Evolutionary conservation across 2,113 vertebrate genomes (phyloP), one percentile per base, ranked within the genome.

Genomic region (Chloroceryle aenea): DNA sequence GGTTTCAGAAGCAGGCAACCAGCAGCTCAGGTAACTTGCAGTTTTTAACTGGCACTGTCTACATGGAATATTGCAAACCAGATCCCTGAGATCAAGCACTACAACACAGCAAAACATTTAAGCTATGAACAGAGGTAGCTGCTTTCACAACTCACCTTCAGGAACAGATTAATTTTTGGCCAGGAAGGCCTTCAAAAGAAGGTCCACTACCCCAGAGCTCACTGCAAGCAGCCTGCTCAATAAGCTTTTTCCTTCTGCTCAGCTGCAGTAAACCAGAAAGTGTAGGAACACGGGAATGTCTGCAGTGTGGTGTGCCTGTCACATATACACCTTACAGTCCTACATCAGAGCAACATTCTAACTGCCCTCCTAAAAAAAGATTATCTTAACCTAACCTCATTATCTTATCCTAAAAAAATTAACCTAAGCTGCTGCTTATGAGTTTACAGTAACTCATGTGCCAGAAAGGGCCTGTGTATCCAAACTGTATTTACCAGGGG

Each of bases 241-340:
- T 25, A 18, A 20, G 27, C 27, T 19, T 27, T 27, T 11, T 26
- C 27, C 19, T 52, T 23, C 72, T 47, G 38, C 64, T 64, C 72
- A 30, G 13, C 12, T 30, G 66, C 27, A 71, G 71, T 71, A 30
- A 47, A 77, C 12, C 1, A 59, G 72, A 34, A 34, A 45, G 58
- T 3, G 1, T 2, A 58, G 32, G 3, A 8, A 20, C 0, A 4
- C 6, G 25, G 5, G 0, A 7, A 7, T 5, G 23, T 27, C 62
- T 50, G 34, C 6, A 6, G 16, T 53, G 7, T 5, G 16, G 16
- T 43, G n/a, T 29, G 23, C 14, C 59, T 25, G 25, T 11, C 27
- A 10, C 3, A 6, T 27, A 1, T 5, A 14, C 6, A 6, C 43
- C 17, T 38, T 21, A 7, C 1, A 5, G 19, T 12, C 56, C 26